Conservation (phyloP, 2,113 vertebrate species). For the Tachysurus fulvidraco region DNA sequence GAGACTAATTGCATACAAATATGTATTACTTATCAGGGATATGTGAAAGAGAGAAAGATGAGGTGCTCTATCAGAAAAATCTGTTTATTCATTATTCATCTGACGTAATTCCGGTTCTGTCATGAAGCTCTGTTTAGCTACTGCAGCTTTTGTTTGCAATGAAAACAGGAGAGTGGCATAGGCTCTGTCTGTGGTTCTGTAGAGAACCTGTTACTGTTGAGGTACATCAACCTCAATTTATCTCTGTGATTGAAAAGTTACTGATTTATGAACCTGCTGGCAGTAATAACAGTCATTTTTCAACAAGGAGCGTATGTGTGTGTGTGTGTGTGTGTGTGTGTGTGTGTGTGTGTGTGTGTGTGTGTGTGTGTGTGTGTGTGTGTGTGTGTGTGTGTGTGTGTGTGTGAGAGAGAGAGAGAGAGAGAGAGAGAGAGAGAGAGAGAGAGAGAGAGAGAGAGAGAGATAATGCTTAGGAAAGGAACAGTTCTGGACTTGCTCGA, state of each 20-base stretch:
- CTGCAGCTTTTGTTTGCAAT: neutral
- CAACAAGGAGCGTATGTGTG: slow-evolving; percentile 4
- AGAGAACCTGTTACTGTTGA: neutral
- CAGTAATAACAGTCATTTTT: slow-evolving; percentile 30
- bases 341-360: neutral
- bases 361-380: neutral
- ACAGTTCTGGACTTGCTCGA: neutral
- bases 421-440: neutral
- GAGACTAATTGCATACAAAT: neutral
- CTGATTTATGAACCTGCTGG: slow-evolving; percentile 20
- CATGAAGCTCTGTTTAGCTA: neutral
- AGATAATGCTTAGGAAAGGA: neutral
- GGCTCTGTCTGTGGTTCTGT: neutral
- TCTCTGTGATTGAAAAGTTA: slow-evolving; percentile 29
- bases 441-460: neutral
- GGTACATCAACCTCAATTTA: neutral
- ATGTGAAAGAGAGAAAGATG: slow-evolving; percentile 12
- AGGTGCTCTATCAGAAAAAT: neutral
- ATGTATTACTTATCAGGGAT: slow-evolving; percentile 4
- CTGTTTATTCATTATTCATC: slow-evolving; percentile 11
- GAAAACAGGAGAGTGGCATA: neutral
- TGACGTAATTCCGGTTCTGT: neutral
- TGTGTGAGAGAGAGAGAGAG: neutral
- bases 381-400: neutral
- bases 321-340: neutral